Conservation (phyloP, 2,797 vertebrate genomes). For the Lophius americanus region DNA sequence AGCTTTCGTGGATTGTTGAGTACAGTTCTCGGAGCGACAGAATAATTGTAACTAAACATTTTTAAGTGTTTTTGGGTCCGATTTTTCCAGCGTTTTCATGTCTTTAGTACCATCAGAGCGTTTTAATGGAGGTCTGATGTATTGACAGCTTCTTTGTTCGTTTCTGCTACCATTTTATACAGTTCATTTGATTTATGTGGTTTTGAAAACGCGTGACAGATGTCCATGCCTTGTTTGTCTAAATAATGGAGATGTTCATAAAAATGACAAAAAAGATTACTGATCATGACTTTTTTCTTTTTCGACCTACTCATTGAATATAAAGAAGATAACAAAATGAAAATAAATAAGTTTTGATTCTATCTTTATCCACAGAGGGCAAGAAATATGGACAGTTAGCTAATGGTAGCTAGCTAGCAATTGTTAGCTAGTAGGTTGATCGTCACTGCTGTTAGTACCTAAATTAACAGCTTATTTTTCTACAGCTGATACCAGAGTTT, state of each 20-base stretch:
- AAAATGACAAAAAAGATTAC: slow-evolving; percentile 2
- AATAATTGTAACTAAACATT: not conserved
- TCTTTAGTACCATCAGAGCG: not conserved
- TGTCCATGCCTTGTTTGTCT: slow-evolving; percentile 15
- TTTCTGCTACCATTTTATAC: slow-evolving; percentile 34
- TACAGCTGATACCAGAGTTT: too few relatives aligned
- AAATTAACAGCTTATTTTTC: too few relatives aligned
- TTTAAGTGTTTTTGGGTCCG: not conserved
- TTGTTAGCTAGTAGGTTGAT: too few relatives aligned
- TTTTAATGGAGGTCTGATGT: slow-evolving; percentile 3
- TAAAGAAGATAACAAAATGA: not conserved
- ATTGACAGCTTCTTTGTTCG: slow-evolving; percentile 5
- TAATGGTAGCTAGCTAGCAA: too few relatives aligned
- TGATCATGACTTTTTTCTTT: slow-evolving; percentile 10
- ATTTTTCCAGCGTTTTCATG: slow-evolving; percentile 31
- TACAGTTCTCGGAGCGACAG: slow-evolving; percentile 1
- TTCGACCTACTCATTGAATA: not conserved
- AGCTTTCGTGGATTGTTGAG: slow-evolving; percentile 7
- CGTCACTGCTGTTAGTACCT: too few relatives aligned
- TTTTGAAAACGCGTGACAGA: slow-evolving; percentile 9
- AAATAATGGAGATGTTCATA: slow-evolving; percentile 9
- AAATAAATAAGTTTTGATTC: slow-evolving; percentile 27
- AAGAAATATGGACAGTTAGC: not conserved
- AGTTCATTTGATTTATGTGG: not conserved
- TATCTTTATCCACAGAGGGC: slow-evolving; percentile 7